Evolutionary conservation across 1,140 invertebrate species (phyloP), one percentile per base, ranked within the genome.

Genomic region (Oppia nitens): DNA sequence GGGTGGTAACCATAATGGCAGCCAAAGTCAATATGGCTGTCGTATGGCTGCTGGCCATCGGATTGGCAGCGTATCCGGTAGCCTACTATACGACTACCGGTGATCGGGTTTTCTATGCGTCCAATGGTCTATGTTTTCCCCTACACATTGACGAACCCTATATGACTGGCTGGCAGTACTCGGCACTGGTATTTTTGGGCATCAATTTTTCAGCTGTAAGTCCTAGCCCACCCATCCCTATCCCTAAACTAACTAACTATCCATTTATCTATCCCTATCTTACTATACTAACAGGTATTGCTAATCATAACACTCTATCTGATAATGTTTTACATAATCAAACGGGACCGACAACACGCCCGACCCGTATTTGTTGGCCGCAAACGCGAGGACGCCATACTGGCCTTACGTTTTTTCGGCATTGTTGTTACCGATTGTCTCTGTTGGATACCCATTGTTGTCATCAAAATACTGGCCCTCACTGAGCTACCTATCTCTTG

Each of bases 281-380:
- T 6, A 9, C 56, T 64, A 0, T 50, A 65, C 60, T 69, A 84
- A 21, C 29, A 40, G 32, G 32, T 40, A 9, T 40, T 83, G 2
- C 70, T 79, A 49, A 83, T 84, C 56, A 74, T 77, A 0, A 67
- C 76, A 56, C 71, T 79, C 0, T 85, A 84, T 64, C 70, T 71
- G 1, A 77, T 75, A 23, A 63, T 67, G 62, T 67, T 64, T 50
- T 21, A 47, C 1, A 61, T 66, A 3, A 65, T 67, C 9, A 60
- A 60, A 53, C 6, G 58, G 1, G 59, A 66, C 28, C 59, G 65
- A 25, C 25, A 62, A 24, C 47, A 52, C 11, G 57, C 65, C 3
- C 25, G 64, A 40, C 66, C 66, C 14, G 63, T 57, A 24, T 12
- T 20, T 32, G 20, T 45, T 4, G n/a, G n/a, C n/a, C 63, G 59